Evolutionary conservation across 2,888 invertebrate genomes (phyloP).

Genomic region (Drosophila mimetica): DNA sequence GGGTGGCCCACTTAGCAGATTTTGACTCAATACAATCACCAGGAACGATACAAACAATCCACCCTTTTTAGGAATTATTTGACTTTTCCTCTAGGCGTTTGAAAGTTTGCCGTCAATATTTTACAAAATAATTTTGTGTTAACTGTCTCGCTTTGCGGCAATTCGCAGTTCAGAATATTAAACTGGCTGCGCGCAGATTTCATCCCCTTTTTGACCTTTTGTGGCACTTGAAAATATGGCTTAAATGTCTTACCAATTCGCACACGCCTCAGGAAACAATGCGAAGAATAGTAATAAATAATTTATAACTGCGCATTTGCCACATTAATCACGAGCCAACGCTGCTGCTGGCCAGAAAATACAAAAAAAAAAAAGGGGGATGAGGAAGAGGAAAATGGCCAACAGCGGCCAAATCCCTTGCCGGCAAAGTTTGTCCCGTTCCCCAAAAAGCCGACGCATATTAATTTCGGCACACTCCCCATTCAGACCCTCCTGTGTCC

Average conservation of each 20-base stretch:
- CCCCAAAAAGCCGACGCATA: slow-evolving; percentile 64
- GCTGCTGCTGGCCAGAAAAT: slow-evolving; percentile 18
- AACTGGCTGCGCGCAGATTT: slow-evolving; percentile 12
- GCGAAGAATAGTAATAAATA: slow-evolving; percentile 77
- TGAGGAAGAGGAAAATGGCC: slow-evolving; percentile 27
- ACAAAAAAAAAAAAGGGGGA: slow-evolving; percentile 5
- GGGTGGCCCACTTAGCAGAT: too few species aligned
- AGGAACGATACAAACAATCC: too few species aligned
- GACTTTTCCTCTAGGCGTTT: not conserved
- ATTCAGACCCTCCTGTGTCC: slow-evolving; percentile 2
- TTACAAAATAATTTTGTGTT: slow-evolving; percentile 19
- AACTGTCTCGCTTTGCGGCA: slow-evolving; percentile 7
- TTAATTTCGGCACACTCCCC: slow-evolving; percentile 71
- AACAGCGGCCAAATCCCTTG: slow-evolving; percentile 46
- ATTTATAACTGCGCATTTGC: slow-evolving; percentile 79
- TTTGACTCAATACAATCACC: too few species aligned
- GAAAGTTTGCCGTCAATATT: slow-evolving; percentile 3
- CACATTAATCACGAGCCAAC: slow-evolving; percentile 73
- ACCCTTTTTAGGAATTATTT: too few species aligned
- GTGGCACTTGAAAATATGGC: slow-evolving; percentile 63
- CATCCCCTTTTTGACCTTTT: slow-evolving; percentile 27
- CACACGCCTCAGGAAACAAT: slow-evolving; percentile 72
- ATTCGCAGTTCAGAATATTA: slow-evolving; percentile 40
- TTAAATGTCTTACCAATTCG: slow-evolving; percentile 73
- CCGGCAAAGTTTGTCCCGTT: slow-evolving; percentile 59